Conservation (phyloP, 1,140 invertebrate species). For the Bombus difficillimus region DNA sequence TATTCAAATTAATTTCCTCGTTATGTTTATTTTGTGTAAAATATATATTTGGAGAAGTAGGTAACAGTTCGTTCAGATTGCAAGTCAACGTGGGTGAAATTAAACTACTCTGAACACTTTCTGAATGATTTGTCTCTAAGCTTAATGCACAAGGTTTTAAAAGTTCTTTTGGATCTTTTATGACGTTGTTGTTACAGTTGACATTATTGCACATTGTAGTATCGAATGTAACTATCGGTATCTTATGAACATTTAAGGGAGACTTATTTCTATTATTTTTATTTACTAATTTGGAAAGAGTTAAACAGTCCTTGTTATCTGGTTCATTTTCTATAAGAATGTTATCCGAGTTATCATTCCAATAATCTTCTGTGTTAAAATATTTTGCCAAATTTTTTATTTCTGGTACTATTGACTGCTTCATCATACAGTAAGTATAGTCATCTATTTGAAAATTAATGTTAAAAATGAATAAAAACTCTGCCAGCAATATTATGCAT, state of each 20-base stretch:
- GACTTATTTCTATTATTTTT: not conserved
- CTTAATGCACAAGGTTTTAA: slow-evolving; percentile 13
- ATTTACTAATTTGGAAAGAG: slow-evolving; percentile 21
- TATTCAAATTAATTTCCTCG: not conserved
- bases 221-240: not conserved
- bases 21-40: slow-evolving; percentile 30
- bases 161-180: not conserved
- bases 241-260: not conserved
- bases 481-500: not conserved
- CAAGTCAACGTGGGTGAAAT: slow-evolving; percentile 75
- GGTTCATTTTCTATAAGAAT: slow-evolving; percentile 56
- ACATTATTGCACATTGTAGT: not conserved
- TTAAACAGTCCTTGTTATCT: not conserved
- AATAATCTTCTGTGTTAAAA: slow-evolving; percentile 70
- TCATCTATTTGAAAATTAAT: slow-evolving; percentile 66
- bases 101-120: slow-evolving; percentile 40
- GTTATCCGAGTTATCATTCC: slow-evolving; percentile 72
- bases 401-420: slow-evolving; percentile 70
- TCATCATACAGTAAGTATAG: slow-evolving; percentile 78
- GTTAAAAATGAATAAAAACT: not conserved
- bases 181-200: not conserved
- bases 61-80: slow-evolving; percentile 56
- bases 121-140: not conserved
- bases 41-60: slow-evolving; percentile 69
- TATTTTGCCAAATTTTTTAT: slow-evolving; percentile 68